Evolutionary conservation across 2,797 vertebrate genomes (phyloP), one percentile per base, ranked within the genome.

Genomic region (Perodicticus potto): DNA sequence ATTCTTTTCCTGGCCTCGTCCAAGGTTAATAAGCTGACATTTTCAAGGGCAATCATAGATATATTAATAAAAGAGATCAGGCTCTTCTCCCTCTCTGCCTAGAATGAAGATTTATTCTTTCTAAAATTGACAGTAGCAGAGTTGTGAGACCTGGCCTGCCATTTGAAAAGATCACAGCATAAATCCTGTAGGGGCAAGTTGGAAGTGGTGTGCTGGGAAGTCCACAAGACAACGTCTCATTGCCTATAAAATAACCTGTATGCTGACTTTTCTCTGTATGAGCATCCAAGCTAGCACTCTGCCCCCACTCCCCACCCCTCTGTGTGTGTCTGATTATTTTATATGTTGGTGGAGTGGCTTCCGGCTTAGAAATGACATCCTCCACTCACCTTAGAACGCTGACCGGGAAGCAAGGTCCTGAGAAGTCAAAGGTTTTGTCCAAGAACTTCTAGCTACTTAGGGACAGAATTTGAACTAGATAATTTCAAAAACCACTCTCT

Each of bases 1-100:
- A 32, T 87, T 89, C 74, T 89, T 88, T 40, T 55, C 45, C 72
- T 84, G 16, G n/a, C 63, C 72, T 94, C 10, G 45, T 72, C 34
- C 11, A 67, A 94, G 94, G 91, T 95, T 96, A 96, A 96, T 91
- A 96, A 93, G 84, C 91, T 96, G 16, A 1, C 69, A 77, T 87
- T 93, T 96, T 87, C 89, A 96, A 97, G 86, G 93, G 67, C 84
- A 96, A 32, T 29, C 78, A 73, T 69, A 63, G 49, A 76, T 57
- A 40, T 74, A 53, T 53, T 53, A 53, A 53, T 4, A 93, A 94
- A 96, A 76, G 55, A 91, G 55, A 73, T 17, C 45, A 45, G 27
- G 23, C 37, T 92, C 23, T 77, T 89, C 87, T 83, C 32, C 77
- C 61, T 94, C 49, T 76, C 63, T 2, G 63, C 40, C 7, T 20